Percentiles rank a stretch among this genome's conserved stretches.
phyloP scores from a whole-genome alignment of 2,797 vertebrate species.

The Spinibarbus caldwelli region DNA sequence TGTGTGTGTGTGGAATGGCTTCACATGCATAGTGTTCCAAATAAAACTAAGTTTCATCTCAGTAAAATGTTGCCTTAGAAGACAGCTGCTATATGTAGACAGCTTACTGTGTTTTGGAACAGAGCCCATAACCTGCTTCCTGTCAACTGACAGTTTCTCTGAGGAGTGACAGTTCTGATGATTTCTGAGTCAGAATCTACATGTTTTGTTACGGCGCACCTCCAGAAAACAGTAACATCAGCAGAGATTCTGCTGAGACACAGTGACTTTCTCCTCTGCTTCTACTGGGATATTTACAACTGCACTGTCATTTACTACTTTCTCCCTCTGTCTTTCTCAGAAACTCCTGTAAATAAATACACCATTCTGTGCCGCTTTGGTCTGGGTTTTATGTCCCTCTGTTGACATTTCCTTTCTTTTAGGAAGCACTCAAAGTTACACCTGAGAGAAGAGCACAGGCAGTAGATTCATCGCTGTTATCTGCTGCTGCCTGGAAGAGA shows the following conservation, averaged over 20 bases:
- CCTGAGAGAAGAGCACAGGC: constrained; percentile 45
- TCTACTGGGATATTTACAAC: constrained; percentile 64
- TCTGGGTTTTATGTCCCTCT: constrained; percentile 69
- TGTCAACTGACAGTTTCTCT: constrained; percentile 8
- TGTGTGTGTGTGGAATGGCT: not conserved
- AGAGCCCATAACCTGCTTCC: not conserved
- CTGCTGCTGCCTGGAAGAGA: constrained; percentile 50
- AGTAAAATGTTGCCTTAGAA: not conserved
- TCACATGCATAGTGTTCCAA: not conserved
- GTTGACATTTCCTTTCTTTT: constrained; percentile 68
- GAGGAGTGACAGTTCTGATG: constrained; percentile 28
- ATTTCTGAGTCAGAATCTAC: constrained; percentile 16
- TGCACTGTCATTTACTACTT: constrained; percentile 75
- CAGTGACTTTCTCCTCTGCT: constrained; percentile 59
- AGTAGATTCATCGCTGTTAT: constrained; percentile 66
- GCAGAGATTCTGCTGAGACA: constrained; percentile 68
- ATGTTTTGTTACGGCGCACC: not conserved
- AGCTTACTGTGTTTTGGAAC: not conserved
- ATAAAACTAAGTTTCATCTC: not conserved
- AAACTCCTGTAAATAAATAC: constrained; percentile 68
- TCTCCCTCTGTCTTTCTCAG: constrained; percentile 67
- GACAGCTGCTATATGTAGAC: not conserved
- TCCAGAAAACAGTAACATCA: constrained; percentile 31
- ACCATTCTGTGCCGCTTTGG: constrained; percentile 66
- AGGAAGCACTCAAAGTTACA: constrained; percentile 48